Conservation (phyloP, 2,113 vertebrate genomes). For the Ornithorhynchus anatinus region DNA sequence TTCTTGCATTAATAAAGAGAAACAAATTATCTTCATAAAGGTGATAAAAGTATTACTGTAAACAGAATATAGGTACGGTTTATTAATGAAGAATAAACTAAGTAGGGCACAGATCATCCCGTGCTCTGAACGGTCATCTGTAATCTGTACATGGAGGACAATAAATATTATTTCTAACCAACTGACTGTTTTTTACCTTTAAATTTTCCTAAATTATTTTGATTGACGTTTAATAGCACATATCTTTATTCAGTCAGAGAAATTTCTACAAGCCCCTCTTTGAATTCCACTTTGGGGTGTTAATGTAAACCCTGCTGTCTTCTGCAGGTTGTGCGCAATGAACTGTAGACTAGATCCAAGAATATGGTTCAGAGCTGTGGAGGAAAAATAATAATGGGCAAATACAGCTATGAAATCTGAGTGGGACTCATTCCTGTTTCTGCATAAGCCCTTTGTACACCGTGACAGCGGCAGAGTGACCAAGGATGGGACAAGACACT, state of each 20-base stretch:
- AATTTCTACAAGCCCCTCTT: slow-evolving; percentile 8
- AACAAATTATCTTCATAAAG: slow-evolving; percentile 12
- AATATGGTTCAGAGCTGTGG: too few species aligned
- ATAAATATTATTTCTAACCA: slow-evolving; percentile 49
- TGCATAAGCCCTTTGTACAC: too few species aligned
- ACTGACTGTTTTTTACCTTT: background rate
- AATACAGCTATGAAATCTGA: too few species aligned
- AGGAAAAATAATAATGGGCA: too few species aligned
- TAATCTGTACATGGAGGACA: slow-evolving; percentile 17
- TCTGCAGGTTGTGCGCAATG: too few species aligned
- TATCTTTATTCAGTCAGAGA: slow-evolving; percentile 7
- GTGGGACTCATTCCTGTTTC: too few species aligned
- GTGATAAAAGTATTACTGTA: background rate
- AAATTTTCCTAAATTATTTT: slow-evolving; percentile 12
- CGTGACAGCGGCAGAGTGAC: too few species aligned
- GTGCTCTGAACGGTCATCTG: slow-evolving; percentile 8
- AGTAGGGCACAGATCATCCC: slow-evolving; percentile 24
- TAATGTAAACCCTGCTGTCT: too few species aligned
- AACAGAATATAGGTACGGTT: slow-evolving; percentile 18
- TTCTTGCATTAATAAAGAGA: slow-evolving; percentile 7
- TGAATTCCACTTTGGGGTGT: background rate
- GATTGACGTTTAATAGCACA: slow-evolving; percentile 23
- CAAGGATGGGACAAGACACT: too few species aligned
- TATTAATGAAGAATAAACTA: slow-evolving; percentile 43
- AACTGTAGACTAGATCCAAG: too few species aligned